These are phyloP conservation scores for Herpetotheres cachinnans DNA, from an alignment of 2,113 vertebrate species.

Conservation along the genomic window DNA sequence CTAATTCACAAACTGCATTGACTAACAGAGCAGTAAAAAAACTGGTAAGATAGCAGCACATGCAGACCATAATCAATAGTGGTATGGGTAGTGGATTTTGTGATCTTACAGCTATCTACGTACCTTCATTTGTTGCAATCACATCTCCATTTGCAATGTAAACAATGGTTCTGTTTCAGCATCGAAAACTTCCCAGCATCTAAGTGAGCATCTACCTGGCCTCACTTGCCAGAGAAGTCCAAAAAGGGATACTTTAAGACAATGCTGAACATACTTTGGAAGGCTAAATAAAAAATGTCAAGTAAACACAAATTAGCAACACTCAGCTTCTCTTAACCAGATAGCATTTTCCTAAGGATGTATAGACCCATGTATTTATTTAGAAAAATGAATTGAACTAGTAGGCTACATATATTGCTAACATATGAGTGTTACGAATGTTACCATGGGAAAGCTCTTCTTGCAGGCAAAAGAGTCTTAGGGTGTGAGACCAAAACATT, in stretches of 20 bases:
- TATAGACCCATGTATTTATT: neutral
- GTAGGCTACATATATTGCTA: neutral
- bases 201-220: neutral
- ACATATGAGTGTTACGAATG: neutral
- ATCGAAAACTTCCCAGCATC: neutral
- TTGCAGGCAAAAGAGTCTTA: neutral
- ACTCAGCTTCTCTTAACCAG: neutral
- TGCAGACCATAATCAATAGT: neutral
- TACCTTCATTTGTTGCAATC: neutral
- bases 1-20: neutral
- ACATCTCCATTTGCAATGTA: neutral
- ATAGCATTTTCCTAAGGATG: neutral
- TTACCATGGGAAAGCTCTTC: neutral
- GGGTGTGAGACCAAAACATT: neutral
- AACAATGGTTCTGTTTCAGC: neutral
- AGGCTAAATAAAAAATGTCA: neutral
- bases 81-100: neutral
- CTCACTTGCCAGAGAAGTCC: neutral
- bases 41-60: neutral
- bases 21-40: neutral
- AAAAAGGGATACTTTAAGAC: neutral
- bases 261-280: neutral
- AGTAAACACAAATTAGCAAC: neutral
- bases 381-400: neutral
- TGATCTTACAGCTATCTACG: neutral